Percentiles rank a stretch among this genome's conserved stretches.
phyloP scores from a whole-genome alignment of 2,113 vertebrate genomes.

The Gallinago jamesoni region DNA sequence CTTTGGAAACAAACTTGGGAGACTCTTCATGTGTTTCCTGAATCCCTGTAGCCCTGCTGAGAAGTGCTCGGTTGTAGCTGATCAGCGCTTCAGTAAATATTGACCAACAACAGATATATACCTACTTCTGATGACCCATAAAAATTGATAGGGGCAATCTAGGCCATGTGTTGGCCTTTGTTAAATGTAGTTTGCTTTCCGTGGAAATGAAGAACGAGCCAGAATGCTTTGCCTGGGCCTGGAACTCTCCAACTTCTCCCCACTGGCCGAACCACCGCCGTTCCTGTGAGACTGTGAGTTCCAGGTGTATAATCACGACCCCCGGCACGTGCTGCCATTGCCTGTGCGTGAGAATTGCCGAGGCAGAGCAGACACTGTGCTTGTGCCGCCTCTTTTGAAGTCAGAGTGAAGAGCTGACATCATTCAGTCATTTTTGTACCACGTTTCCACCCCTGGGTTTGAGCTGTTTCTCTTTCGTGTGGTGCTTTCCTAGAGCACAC shows the following conservation, averaged over 20 bases:
- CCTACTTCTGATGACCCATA: not conserved
- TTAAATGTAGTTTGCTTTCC: not conserved
- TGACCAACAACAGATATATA: not conserved
- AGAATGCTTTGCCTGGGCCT: not conserved
- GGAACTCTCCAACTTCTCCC: not conserved
- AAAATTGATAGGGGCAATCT: not conserved
- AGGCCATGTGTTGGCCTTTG: not conserved
- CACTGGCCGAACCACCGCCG: accelerated
- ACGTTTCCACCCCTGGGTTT: not conserved
- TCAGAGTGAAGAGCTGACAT: not conserved
- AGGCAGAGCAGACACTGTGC: not conserved
- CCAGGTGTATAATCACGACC: not conserved
- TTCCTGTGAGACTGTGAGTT: not conserved
- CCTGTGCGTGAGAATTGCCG: not conserved
- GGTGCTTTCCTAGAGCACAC: not conserved
- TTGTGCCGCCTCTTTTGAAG: not conserved
- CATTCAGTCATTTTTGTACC: not conserved
- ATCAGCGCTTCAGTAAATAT: not conserved
- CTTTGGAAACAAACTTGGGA: not conserved
- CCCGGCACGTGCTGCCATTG: accelerated
- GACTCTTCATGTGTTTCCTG: not conserved
- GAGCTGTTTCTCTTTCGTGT: not conserved
- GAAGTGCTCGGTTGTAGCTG: accelerated
- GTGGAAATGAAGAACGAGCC: not conserved
- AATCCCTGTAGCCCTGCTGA: accelerated